Conservation (phyloP, 1,140 invertebrate species). For the Aphelinus certus region DNA sequence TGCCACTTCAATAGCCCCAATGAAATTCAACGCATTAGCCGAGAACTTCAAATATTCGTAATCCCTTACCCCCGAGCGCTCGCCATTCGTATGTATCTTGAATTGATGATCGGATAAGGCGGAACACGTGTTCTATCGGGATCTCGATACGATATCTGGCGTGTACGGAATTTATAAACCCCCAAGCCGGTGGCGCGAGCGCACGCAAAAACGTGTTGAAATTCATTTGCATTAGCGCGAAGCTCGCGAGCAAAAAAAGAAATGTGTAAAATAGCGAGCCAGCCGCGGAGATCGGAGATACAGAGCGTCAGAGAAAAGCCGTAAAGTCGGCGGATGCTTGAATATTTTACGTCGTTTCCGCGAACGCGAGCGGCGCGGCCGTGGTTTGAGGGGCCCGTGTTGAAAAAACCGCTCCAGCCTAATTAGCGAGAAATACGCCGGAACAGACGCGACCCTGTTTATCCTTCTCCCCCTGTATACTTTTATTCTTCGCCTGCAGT, state of each 20-base stretch:
- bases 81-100: no score
- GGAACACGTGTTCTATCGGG: no score
- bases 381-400: slow-evolving; percentile 39
- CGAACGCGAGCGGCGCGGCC: slow-evolving; percentile 37
- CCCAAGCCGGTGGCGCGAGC: no score
- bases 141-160: no score
- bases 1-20: no score
- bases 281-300: slow-evolving; percentile 37
- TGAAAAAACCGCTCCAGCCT: slow-evolving; percentile 48
- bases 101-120: no score
- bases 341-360: slow-evolving; percentile 55
- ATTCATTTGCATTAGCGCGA: slow-evolving; percentile 22
- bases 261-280: slow-evolving; percentile 20
- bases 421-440: slow-evolving; percentile 55
- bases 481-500: not conserved
- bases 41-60: no score
- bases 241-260: slow-evolving; percentile 16
- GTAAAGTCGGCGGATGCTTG: slow-evolving; percentile 46
- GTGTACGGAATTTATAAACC: no score
- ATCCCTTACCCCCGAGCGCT: no score
- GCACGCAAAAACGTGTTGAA: slow-evolving; percentile 2
- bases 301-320: slow-evolving; percentile 14
- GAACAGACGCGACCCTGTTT: slow-evolving; percentile 42
- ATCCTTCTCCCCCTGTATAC: not conserved
- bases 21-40: no score